Evolutionary conservation across 2,797 vertebrate species (phyloP).

Genomic region (Mormyrus proboscirostris): DNA sequence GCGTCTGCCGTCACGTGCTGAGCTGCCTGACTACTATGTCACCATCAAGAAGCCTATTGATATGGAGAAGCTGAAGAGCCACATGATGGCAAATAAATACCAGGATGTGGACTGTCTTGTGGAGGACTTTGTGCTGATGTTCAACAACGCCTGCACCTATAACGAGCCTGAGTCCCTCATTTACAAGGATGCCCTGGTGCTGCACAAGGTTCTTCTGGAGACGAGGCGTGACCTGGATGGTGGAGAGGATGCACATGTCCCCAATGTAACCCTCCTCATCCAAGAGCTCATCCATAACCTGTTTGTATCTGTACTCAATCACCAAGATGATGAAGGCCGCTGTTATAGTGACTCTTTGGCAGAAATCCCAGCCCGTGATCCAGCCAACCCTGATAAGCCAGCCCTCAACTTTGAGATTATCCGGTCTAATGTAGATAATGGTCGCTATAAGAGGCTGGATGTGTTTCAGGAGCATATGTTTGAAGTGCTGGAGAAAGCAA

Average conservation of each 20-base stretch:
- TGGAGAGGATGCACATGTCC: slow-evolving; percentile 76
- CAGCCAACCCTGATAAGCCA: slow-evolving; percentile 73
- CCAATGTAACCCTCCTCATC: slow-evolving; percentile 77
- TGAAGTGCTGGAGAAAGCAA: slow-evolving; percentile 89
- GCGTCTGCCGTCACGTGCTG: slow-evolving; percentile 85
- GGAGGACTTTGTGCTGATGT: slow-evolving; percentile 97
- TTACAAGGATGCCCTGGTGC: slow-evolving; percentile 90
- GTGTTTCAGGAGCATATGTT: slow-evolving; percentile 98
- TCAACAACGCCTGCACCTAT: slow-evolving; percentile 97
- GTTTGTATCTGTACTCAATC: slow-evolving; percentile 92
- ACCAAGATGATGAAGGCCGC: slow-evolving; percentile 94
- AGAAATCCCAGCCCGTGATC: slow-evolving; percentile 87
- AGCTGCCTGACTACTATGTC: slow-evolving; percentile 94
- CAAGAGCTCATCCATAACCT: slow-evolving; percentile 94
- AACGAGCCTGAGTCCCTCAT: slow-evolving; percentile 97
- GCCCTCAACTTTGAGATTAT: slow-evolving; percentile 89
- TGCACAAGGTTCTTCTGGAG: slow-evolving; percentile 90
- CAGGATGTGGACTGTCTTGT: slow-evolving; percentile 92
- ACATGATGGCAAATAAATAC: slow-evolving; percentile 91
- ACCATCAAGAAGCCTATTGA: slow-evolving; percentile 96
- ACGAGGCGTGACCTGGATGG: slow-evolving; percentile 83
- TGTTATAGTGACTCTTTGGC: slow-evolving; percentile 97
- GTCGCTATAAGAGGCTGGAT: slow-evolving; percentile 85
- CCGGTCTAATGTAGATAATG: slow-evolving; percentile 83
- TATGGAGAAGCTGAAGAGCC: slow-evolving; percentile 93